These are phyloP conservation scores for Melinaea marsaeus DNA, from an alignment of 2,888 invertebrate genomes.

Conservation along the genomic window DNA sequence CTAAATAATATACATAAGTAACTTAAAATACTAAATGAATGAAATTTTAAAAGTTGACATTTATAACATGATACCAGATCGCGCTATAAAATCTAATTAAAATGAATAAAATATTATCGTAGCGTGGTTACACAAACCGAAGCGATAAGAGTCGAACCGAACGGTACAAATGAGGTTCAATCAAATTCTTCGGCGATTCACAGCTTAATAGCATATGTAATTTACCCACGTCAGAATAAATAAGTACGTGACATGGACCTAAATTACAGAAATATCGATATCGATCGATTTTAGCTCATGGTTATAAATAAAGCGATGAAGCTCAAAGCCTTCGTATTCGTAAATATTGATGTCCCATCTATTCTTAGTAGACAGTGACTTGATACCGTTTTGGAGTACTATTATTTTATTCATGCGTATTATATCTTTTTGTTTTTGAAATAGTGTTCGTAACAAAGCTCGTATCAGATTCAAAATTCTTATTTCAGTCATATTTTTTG, in stretches of 20 bases:
- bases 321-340: conserved; percentile 30
- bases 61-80: not conserved
- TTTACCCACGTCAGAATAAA: conserved; percentile 53
- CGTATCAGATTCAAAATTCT: no score
- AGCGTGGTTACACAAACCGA: conserved; percentile 42
- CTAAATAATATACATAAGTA: no score
- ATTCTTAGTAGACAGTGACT: conserved; percentile 29
- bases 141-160: conserved; percentile 39
- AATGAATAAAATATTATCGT: conserved; percentile 42
- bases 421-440: conserved; percentile 4
- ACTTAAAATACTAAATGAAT: no score
- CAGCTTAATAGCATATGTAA: conserved; percentile 52
- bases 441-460: no score
- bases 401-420: conserved; percentile 16
- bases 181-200: conserved; percentile 39
- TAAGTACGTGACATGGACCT: conserved; percentile 39
- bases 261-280: conserved; percentile 24
- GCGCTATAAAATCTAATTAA: conserved; percentile 62
- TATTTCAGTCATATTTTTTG: no score
- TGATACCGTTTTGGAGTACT: conserved; percentile 16
- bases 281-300: conserved; percentile 33
- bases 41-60: not conserved
- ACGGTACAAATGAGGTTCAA: conserved; percentile 47
- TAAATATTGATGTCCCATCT: conserved; percentile 31
- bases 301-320: conserved; percentile 31